A percentile compares a stretch with the other conserved stretches of the same genome.
Conservation (phyloP, 2,888 invertebrate species). For the Drosophila testacea region DNA sequence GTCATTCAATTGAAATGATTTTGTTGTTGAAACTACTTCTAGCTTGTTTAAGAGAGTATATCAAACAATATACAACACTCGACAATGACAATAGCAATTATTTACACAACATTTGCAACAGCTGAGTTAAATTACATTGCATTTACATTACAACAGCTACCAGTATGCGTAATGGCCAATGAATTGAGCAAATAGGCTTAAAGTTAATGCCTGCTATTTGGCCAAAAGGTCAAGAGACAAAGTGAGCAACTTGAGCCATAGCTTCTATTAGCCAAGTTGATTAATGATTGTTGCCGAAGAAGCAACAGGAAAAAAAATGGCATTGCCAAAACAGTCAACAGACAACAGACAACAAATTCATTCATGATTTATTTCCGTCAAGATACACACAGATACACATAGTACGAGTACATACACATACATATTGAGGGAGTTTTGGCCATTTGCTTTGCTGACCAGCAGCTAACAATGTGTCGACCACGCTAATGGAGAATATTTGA, state of each 20-base stretch:
- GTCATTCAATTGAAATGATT: not conserved
- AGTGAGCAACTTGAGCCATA: constrained; percentile 39
- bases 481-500: constrained; percentile 39
- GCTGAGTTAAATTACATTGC: constrained; percentile 35
- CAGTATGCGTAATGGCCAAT: constrained; percentile 26
- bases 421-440: constrained; percentile 8
- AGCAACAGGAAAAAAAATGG: constrained; percentile 55
- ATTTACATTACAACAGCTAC: constrained; percentile 14
- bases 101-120: constrained; percentile 7
- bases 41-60: not conserved
- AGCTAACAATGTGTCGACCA: constrained; percentile 39
- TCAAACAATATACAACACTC: constrained; percentile 4
- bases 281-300: constrained; percentile 51
- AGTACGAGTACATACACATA: constrained; percentile 5
- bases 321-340: constrained; percentile 47
- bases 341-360: constrained; percentile 36
- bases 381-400: constrained; percentile 5
- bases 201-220: constrained; percentile 30
- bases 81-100: constrained; percentile 14
- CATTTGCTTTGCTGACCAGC: constrained; percentile 59
- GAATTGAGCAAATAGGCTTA: constrained; percentile 46
- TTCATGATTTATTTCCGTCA: constrained; percentile 59
- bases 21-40: not conserved
- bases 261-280: constrained; percentile 53
- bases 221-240: constrained; percentile 42